Conservation (phyloP, 2,888 invertebrate species). For the Dione juno region DNA sequence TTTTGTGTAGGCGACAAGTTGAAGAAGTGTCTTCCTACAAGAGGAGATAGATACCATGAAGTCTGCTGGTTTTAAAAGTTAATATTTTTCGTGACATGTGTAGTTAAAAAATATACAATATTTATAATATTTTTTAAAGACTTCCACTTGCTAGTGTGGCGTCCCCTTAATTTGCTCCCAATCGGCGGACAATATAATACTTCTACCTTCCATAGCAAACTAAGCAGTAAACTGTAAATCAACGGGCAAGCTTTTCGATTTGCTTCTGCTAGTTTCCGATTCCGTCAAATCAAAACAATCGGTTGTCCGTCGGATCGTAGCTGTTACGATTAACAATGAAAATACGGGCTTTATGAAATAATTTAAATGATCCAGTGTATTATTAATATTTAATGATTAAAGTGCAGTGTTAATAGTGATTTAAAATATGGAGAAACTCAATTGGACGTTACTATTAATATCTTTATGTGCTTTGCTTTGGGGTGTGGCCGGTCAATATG, state of each 20-base stretch:
- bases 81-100: too few relatives aligned
- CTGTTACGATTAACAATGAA: slow-evolving; percentile 23
- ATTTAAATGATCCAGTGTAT: neutral
- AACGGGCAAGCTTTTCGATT: slow-evolving; percentile 3
- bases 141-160: too few relatives aligned
- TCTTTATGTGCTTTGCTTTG: slow-evolving; percentile 73
- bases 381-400: slow-evolving; percentile 28
- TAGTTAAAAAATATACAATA: too few relatives aligned
- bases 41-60: too few relatives aligned
- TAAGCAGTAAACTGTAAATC: neutral
- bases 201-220: too few relatives aligned
- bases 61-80: too few relatives aligned
- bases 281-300: slow-evolving; percentile 22
- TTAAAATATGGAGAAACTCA: slow-evolving; percentile 67
- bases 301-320: slow-evolving; percentile 8
- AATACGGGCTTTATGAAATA: slow-evolving; percentile 21
- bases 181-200: too few relatives aligned
- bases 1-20: too few relatives aligned
- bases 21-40: too few relatives aligned
- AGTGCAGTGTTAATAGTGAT: slow-evolving; percentile 39
- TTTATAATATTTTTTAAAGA: too few relatives aligned
- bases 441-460: slow-evolving; percentile 62
- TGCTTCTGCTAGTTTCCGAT: neutral
- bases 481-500: slow-evolving; percentile 92
- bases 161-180: too few relatives aligned